Evolutionary conservation across 1,140 invertebrate species (phyloP), one percentile per base, ranked within the genome.

Genomic region (Cecropterus lyciades): DNA sequence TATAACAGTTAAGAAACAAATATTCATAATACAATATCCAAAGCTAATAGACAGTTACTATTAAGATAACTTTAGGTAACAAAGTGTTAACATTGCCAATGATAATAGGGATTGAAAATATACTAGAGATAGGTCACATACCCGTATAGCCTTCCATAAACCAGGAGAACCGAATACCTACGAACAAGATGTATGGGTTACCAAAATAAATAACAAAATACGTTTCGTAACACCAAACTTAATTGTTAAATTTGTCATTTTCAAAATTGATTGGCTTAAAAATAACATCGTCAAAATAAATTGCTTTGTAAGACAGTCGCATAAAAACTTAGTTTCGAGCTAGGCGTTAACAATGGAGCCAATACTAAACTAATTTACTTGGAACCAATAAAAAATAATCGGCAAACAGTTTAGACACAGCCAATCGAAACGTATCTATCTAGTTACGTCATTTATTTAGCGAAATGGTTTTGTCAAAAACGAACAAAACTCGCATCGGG

Each of bases 201-300:
- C 33, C 33, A 37, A 33, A 33, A 33, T 33, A 33, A 37, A 37
- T 37, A 37, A 37, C 15, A 49, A 48, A 48, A 30, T 10, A 37
- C 10, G 6, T 60, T 37, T 16, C 57, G 45, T 49, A 37, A 13
- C 27, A 60, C 27, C 20, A 62, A 49, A 62, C 15, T 13, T 51
- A 62, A 62, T 62, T 62, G 57, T 49, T 62, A 62, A 62, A 62
- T 37, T 62, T 48, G 33, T 62, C 46, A 62, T 62, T 40, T 62
- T 16, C 10, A 40, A 62, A 62, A 62, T 9, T 40, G 59, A 62
- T 49, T 62, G 46, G 20, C 30, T 51, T 62, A 62, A 48, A 52
- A 63, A 63, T 63, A 52, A 52, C 48, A 52, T 63, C 59, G 59
- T 51, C 30, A 52, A 63, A 63, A 63, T 64, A 64, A 64, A 64